Percentiles rank a stretch among this genome's conserved stretches.
These are phyloP conservation scores for Hemistola chrysoprasaria DNA, from an alignment of 2,888 invertebrate genomes.

Conservation along the genomic window DNA sequence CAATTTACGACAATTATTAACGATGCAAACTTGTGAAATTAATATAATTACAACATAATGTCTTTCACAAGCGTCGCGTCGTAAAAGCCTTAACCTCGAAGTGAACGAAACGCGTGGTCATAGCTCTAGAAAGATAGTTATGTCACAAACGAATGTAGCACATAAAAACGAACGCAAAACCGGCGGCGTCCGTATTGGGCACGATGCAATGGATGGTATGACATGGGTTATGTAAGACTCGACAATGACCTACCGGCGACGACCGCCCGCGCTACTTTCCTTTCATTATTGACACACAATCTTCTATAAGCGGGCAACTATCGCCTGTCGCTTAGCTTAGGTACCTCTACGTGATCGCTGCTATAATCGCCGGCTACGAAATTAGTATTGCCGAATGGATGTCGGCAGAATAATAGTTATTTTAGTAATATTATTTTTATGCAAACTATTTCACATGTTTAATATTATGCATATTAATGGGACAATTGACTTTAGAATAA, in stretches of 20 bases:
- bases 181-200: constrained; percentile 53
- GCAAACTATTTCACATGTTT: constrained; percentile 5
- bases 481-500: constrained; percentile 9
- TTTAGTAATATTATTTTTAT: too few relatives aligned
- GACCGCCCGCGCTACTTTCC: constrained; percentile 72
- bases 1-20: too few relatives aligned
- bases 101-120: constrained; percentile 14
- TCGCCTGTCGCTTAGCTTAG: constrained; percentile 43
- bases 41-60: constrained; percentile 2
- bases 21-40: constrained; percentile 2
- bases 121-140: constrained; percentile 20
- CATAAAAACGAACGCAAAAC: constrained; percentile 29
- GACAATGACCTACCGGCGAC: constrained; percentile 77
- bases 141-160: constrained; percentile 27
- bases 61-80: not conserved
- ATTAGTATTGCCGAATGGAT: constrained; percentile 19
- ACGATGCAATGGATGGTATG: constrained; percentile 66
- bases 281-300: constrained; percentile 79
- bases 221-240: constrained; percentile 71
- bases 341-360: constrained; percentile 50
- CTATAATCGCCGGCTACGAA: constrained; percentile 31
- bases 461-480: constrained; percentile 10
- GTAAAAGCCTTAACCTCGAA: constrained; percentile 1
- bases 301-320: constrained; percentile 54
- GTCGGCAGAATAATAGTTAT: constrained; percentile 9